Percentiles rank a stretch among this genome's conserved stretches.
Conservation (phyloP, 2,888 invertebrate species). For the Melanargia galathea region DNA sequence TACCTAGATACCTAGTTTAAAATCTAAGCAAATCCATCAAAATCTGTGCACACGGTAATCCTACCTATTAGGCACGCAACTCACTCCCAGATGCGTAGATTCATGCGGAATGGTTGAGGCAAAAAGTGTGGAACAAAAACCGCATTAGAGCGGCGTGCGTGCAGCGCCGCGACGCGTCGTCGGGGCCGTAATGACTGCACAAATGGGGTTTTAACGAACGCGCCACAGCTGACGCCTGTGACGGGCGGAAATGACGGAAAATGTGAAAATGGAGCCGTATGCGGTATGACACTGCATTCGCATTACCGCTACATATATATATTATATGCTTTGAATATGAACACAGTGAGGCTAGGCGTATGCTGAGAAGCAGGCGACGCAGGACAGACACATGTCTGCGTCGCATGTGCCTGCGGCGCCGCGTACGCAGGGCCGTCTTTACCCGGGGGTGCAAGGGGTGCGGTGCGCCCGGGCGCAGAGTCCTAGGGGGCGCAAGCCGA, state of each 20-base stretch:
- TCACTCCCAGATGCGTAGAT: slow-evolving; percentile 42
- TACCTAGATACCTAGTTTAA: too few relatives aligned
- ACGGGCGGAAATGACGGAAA: slow-evolving; percentile 37
- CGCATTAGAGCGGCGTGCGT: slow-evolving; percentile 45
- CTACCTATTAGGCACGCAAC: slow-evolving; percentile 41
- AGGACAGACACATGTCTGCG: too few relatives aligned
- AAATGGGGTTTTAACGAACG: slow-evolving; percentile 46
- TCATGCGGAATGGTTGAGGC: slow-evolving; percentile 16
- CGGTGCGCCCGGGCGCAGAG: too few relatives aligned
- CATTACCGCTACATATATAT: too few relatives aligned
- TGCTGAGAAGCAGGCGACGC: too few relatives aligned
- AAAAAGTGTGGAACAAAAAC: slow-evolving; percentile 44
- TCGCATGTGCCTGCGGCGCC: too few relatives aligned
- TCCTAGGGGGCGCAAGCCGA: too few relatives aligned
- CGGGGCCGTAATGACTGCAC: slow-evolving; percentile 21
- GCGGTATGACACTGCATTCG: slow-evolving; percentile 22
- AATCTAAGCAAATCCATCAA: neutral
- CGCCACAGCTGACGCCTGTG: slow-evolving; percentile 38
- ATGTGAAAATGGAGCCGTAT: slow-evolving; percentile 40
- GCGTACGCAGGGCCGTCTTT: too few relatives aligned
- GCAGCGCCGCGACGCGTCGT: slow-evolving; percentile 37
- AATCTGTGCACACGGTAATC: neutral
- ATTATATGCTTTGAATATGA: too few relatives aligned
- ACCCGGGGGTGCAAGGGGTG: too few relatives aligned
- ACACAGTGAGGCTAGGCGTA: too few relatives aligned